phyloP scores from a whole-genome alignment of 2,888 invertebrate genomes.

The Tetragnatha montana region DNA sequence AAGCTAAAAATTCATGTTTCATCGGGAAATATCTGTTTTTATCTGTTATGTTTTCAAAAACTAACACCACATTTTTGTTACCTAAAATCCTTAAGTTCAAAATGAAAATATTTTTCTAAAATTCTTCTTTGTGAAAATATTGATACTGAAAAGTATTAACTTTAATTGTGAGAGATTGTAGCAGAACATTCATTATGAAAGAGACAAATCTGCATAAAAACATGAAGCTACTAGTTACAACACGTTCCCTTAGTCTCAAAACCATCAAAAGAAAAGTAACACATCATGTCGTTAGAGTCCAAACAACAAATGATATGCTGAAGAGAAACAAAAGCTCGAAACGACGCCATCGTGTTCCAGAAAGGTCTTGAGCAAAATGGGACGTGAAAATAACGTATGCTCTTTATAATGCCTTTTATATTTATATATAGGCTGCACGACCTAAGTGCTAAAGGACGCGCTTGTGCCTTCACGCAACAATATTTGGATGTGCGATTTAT shows the following conservation, averaged over 20 bases:
- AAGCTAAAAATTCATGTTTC: no score
- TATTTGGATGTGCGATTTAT: conserved; percentile 38
- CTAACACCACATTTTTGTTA: no score
- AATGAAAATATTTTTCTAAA: no score
- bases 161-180: no score
- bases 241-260: no score
- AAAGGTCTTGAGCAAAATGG: conserved; percentile 52
- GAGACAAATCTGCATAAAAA: not conserved
- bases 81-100: no score
- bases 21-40: no score
- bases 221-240: not conserved
- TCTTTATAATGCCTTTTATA: conserved; percentile 61
- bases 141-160: no score
- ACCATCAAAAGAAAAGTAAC: no score
- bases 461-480: conserved; percentile 47
- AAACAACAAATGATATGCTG: conserved; percentile 1
- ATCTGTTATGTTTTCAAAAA: no score
- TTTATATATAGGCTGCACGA: conserved; percentile 43
- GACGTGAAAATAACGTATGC: conserved; percentile 69
- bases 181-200: not conserved
- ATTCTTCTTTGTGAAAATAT: no score
- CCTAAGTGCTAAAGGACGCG: conserved; percentile 59
- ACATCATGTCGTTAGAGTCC: not conserved
- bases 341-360: conserved; percentile 51
- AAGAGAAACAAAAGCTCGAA: conserved; percentile 57